phyloP scores from a whole-genome alignment of 2,888 invertebrate genomes.

The Tipula helvola region DNA sequence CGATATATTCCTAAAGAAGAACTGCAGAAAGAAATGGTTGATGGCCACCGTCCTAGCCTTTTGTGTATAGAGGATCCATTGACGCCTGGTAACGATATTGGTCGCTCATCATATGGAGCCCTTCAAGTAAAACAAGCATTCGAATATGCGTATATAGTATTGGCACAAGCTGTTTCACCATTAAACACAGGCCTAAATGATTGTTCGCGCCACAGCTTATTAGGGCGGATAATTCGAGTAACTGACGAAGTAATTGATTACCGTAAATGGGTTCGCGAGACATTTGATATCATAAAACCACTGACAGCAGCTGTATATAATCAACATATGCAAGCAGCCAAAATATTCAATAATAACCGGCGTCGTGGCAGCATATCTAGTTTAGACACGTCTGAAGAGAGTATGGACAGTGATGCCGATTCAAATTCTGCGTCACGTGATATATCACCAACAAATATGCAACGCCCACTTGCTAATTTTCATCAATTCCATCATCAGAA shows the following conservation, averaged over 20 bases:
- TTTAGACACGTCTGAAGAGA: constrained; percentile 34
- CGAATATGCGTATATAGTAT: constrained; percentile 84
- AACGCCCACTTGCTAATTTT: not conserved
- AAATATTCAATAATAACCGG: constrained; percentile 22
- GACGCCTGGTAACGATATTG: constrained; percentile 93
- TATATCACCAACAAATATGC: constrained; percentile 21
- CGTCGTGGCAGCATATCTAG: constrained; percentile 34
- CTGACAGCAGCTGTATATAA: constrained; percentile 20
- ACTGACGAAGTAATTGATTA: constrained; percentile 80
- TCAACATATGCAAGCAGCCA: constrained; percentile 19
- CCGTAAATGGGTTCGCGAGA: constrained; percentile 37
- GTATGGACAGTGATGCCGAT: constrained; percentile 35
- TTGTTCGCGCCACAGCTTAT: constrained; percentile 47
- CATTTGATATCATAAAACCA: constrained; percentile 28
- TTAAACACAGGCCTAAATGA: constrained; percentile 42
- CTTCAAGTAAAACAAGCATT: constrained; percentile 76
- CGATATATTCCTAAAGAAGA: constrained; percentile 91
- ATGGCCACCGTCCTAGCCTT: constrained; percentile 85
- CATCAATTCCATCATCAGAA: not conserved
- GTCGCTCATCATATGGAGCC: constrained; percentile 81
- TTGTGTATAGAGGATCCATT: constrained; percentile 97
- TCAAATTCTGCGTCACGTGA: constrained; percentile 23
- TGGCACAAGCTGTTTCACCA: constrained; percentile 60
- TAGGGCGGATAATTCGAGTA: constrained; percentile 84
- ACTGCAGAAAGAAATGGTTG: constrained; percentile 83